Conservation (phyloP, 2,888 invertebrate species). For the Ligdia adustata region DNA sequence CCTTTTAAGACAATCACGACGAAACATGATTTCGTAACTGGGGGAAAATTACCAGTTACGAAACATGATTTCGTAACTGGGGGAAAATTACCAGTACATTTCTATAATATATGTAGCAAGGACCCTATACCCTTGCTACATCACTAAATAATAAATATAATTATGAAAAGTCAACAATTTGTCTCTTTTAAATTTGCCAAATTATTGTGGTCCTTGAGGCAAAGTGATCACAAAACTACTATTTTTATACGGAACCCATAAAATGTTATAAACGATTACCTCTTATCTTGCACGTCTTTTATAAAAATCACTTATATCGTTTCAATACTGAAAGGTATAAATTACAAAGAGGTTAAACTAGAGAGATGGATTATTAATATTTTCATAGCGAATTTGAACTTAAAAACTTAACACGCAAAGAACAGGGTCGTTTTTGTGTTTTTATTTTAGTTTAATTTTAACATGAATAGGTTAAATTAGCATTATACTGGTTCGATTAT, state of each 20-base stretch:
- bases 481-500: slow-evolving; percentile 42
- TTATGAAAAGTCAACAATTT: no score
- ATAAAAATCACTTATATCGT: slow-evolving; percentile 23
- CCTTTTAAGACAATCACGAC: no score
- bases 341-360: slow-evolving; percentile 6
- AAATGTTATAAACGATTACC: background rate
- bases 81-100: no score
- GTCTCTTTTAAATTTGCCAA: no score
- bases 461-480: slow-evolving; percentile 44
- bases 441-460: slow-evolving; percentile 35
- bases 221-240: no score
- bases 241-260: slow-evolving; percentile 16
- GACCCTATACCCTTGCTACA: no score
- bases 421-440: slow-evolving; percentile 7
- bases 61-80: no score
- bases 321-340: slow-evolving; percentile 18
- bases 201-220: no score
- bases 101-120: no score
- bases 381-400: slow-evolving; percentile 18
- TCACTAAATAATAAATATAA: no score
- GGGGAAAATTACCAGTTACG: no score
- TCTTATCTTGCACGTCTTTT: slow-evolving; percentile 3
- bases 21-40: no score
- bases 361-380: slow-evolving; percentile 4
- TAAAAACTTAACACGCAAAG: background rate